Percentiles rank a stretch among this genome's conserved stretches.
These are phyloP conservation scores for Intellagama lesueurii DNA, from an alignment of 2,797 vertebrate species.

Conservation along the genomic window DNA sequence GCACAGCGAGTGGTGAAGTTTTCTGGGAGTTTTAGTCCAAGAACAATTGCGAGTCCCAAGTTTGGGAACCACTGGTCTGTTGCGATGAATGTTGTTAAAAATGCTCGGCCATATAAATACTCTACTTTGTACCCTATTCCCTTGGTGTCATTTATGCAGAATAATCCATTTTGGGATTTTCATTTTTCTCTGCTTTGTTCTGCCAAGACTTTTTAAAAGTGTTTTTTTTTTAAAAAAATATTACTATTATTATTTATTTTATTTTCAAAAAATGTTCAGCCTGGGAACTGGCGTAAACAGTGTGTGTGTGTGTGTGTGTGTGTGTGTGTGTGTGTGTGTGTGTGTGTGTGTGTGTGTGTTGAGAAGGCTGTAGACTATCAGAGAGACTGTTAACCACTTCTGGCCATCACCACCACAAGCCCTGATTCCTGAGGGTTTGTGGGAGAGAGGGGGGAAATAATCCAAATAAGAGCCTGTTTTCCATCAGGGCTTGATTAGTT, in stretches of 20 bases:
- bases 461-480: constrained; percentile 49
- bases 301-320: background rate
- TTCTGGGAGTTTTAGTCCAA: no score
- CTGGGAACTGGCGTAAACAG: constrained; percentile 57
- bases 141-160: constrained; percentile 60
- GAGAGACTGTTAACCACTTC: constrained; percentile 44
- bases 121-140: constrained; percentile 55
- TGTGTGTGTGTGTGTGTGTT: background rate
- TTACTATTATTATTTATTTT: constrained; percentile 58
- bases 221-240: background rate
- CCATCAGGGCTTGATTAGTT: constrained; percentile 65
- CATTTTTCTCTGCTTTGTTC: constrained; percentile 53
- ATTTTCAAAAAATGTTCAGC: constrained; percentile 56
- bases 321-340: background rate
- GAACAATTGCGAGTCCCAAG: no score
- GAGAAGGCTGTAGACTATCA: constrained; percentile 42
- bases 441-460: constrained; percentile 10
- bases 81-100: constrained; percentile 29
- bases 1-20: no score
- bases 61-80: background rate
- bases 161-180: constrained; percentile 58
- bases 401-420: background rate
- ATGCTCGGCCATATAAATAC: constrained; percentile 55
- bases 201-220: constrained; percentile 55
- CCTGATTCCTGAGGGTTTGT: constrained; percentile 10